phyloP scores from a whole-genome alignment of 2,888 invertebrate species.

The Periphyllus acericola region DNA sequence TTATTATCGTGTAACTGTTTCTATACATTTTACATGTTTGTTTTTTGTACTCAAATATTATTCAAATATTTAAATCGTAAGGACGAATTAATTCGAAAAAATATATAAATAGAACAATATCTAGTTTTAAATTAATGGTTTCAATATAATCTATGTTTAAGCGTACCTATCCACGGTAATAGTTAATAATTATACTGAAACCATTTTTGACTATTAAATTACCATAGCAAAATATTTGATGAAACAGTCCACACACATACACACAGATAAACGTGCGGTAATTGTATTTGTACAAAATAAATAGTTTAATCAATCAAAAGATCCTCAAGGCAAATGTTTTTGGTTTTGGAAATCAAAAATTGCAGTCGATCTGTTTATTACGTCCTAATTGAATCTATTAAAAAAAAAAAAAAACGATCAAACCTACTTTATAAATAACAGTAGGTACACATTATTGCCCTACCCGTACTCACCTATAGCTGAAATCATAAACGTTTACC shows the following conservation, averaged over 20 bases:
- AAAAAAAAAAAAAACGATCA: not conserved
- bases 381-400: constrained; percentile 22
- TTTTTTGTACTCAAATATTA: not conserved
- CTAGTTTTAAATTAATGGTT: not conserved
- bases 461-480: not conserved
- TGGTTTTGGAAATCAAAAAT: not conserved
- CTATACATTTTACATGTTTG: not conserved
- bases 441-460: not conserved
- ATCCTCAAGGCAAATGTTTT: constrained; percentile 30
- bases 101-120: not conserved
- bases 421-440: not conserved
- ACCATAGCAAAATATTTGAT: not conserved
- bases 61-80: not conserved
- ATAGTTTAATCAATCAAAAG: constrained; percentile 34
- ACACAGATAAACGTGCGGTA: not conserved
- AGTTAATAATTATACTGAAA: constrained; percentile 6
- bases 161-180: not conserved
- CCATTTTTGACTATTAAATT: constrained; percentile 17
- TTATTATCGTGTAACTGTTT: not conserved
- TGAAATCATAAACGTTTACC: constrained; percentile 38
- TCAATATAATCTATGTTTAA: not conserved
- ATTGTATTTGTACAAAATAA: not conserved
- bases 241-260: not conserved
- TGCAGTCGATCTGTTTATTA: not conserved
- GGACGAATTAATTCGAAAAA: not conserved